Base-by-base conservation (phyloP, 2,888 invertebrate species). In the Pardosa pseudoannulata region DNA sequence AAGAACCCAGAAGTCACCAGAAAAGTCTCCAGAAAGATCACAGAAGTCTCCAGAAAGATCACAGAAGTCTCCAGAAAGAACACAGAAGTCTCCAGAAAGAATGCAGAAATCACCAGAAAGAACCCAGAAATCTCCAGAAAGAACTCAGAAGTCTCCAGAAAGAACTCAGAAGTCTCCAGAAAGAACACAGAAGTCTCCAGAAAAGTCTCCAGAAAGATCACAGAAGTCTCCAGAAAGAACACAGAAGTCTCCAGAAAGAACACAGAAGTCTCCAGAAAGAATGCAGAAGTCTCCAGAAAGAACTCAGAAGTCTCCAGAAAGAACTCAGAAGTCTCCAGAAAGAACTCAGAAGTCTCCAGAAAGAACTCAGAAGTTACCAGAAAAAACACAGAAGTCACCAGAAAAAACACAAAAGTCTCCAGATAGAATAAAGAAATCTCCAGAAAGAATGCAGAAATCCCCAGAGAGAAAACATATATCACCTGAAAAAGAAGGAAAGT, bases 171-270 rank as follows among this genome's bases (percentile, higher is more conserved):
- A n/a, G n/a, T n/a, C n/a, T n/a, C n/a, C n/a, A n/a, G n/a, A n/a
- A n/a, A n/a, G 5, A 65, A 28, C 23, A 50, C 6, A 50, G n/a
- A 70, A 62, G 29, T 70, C 50, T 41, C 64, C 71, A 39, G 9
- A 13, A 36, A 62, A 39, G 50, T 65, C 65, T 28, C 16, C 65
- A 13, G 28, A 0, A 16, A 27, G n/a, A 65, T 9, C 19, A n/a
- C 1, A 11, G 23, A 13, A 71, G 19, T 31, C 23, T 23, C n/a
- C 36, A 16, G 23, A 23, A 9, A 62, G 16, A 56, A 19, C 64
- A 6, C 32, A 7, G 9, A 56, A 72, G 27, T 65, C 68, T 16
- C 29, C 67, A n/a, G 19, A 32, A 11, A 67, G 67, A 28, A 28
- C 3, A 19, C n/a, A 39, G 6, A n/a, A n/a, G n/a, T 23, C 11